A percentile compares a stretch with the other conserved stretches of the same genome.
Conservation (phyloP, 2,888 invertebrate species). For the Zhuqinia jingwanae region DNA sequence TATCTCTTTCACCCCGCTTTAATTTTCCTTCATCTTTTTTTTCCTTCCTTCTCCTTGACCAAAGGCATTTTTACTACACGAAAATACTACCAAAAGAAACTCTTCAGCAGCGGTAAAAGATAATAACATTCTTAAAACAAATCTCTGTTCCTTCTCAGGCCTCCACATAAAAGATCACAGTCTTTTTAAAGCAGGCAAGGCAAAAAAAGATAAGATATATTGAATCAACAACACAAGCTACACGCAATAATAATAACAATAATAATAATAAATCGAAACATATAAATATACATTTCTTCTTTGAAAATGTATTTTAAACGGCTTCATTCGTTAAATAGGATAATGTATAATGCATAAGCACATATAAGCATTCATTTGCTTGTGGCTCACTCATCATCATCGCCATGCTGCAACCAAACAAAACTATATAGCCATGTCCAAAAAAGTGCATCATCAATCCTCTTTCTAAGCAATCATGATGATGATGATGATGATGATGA, state of each 20-base stretch:
- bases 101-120: conserved; percentile 26
- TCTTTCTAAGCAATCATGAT: conserved; percentile 1
- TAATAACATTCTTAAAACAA: conserved; percentile 12
- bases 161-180: background rate
- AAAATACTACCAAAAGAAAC: background rate
- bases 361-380: background rate
- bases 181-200: background rate
- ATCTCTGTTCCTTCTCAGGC: too few species aligned
- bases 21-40: conserved; percentile 35
- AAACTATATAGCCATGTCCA: conserved; percentile 37
- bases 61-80: background rate
- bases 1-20: conserved; percentile 12
- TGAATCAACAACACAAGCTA: background rate
- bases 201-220: conserved; percentile 47
- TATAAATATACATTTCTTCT: conserved; percentile 4
- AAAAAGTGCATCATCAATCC: conserved; percentile 57
- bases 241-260: background rate
- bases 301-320: conserved; percentile 35
- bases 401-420: background rate
- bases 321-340: too few species aligned
- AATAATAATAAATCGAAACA: background rate
- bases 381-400: background rate
- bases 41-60: conserved; percentile 19
- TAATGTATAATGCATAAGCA: too few species aligned
- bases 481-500: conserved; percentile 21